Percentiles rank a stretch among this genome's conserved stretches.
Evolutionary conservation across 64 coral and sea anemone species (phyloP).

Genomic region (Trachythela sp.): DNA sequence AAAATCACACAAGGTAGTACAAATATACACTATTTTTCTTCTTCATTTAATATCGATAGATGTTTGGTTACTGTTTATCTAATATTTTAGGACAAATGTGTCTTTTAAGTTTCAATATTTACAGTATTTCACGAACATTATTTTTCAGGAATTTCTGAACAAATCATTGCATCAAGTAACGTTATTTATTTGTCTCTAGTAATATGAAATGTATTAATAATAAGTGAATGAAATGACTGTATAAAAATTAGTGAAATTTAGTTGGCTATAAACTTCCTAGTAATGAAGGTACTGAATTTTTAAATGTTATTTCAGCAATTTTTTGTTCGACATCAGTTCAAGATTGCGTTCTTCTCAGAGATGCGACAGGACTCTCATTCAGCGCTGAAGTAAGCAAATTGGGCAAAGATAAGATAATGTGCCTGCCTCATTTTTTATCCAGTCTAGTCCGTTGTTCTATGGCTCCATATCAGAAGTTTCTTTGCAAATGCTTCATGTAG

Average conservation of each 20-base stretch:
- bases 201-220: no score
- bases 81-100: neutral
- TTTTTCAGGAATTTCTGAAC: slow-evolving; percentile 80
- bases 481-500: no score
- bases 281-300: no score
- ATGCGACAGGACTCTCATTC: slow-evolving; percentile 94
- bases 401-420: no score
- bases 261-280: no score
- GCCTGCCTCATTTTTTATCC: neutral
- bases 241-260: no score
- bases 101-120: neutral
- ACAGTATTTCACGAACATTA: neutral
- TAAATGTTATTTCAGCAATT: slow-evolving; percentile 55
- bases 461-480: neutral
- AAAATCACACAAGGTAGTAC: slow-evolving; percentile 79
- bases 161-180: slow-evolving; percentile 54
- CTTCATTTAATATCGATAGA: no score
- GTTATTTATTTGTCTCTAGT: no score
- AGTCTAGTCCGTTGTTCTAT: neutral
- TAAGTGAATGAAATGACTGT: no score
- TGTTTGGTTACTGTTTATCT: no score
- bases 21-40: no score
- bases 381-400: slow-evolving; percentile 78
- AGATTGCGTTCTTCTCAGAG: slow-evolving; percentile 93
- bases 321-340: slow-evolving; percentile 90